Evolutionary conservation across 2,888 invertebrate species (phyloP), one percentile per base, ranked within the genome.

Genomic region (Macroteleia sp.): DNA sequence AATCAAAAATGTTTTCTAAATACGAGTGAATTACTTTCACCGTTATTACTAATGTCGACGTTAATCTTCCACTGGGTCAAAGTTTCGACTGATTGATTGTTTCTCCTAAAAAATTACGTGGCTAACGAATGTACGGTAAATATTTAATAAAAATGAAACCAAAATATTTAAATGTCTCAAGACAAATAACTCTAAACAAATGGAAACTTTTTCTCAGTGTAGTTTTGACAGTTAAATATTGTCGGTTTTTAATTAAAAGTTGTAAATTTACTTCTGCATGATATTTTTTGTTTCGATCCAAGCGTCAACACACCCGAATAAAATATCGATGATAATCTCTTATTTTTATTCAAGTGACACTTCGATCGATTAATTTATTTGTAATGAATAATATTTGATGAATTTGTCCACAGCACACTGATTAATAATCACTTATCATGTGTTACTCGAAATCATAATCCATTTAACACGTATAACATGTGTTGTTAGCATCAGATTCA

Each of bases 31-130:
- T 46, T 41, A 34, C 48, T 34, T 61, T 50, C 44, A 25, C 19
- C 28, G 44, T 59, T 66, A 12, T 79, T 75, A 85, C 85, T 85
- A 85, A 85, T 84, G 80, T 80, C 75, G 73, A 76, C 56, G 20
- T 44, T 69, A 79, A 64, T 39, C 48, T 69, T 67, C 22, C 44
- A 50, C 36, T 57, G 73, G 73, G 69, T 79, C 81, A 76, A 82
- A 77, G 81, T 83, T 85, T 86, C 78, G 66, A 75, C 66, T 70
- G 52, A 73, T 59, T 57, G n/a, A n/a, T n/a, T n/a, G n/a, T n/a
- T n/a, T n/a, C n/a, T n/a, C n/a, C n/a, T n/a, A n/a, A n/a, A n/a
- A n/a, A n/a, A n/a, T n/a, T n/a, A n/a, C n/a, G n/a, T n/a, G n/a
- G n/a, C n/a, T n/a, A n/a, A n/a, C n/a, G n/a, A n/a, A n/a, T n/a